Conservation (phyloP, 2,797 vertebrate species). For the Dermochelys coriacea region DNA sequence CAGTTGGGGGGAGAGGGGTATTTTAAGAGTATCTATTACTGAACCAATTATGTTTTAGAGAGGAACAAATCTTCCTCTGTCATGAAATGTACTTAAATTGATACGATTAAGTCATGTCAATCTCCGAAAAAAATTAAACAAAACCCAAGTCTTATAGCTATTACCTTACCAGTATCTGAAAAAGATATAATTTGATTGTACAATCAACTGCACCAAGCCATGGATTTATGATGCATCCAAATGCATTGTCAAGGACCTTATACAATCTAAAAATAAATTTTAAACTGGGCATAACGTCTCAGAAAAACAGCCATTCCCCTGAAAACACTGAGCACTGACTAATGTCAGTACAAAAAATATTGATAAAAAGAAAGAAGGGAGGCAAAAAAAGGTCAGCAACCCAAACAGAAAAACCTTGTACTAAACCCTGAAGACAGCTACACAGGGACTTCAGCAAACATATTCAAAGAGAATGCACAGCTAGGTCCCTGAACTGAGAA, state of each 20-base stretch:
- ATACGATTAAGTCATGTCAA: not conserved
- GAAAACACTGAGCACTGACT: not conserved
- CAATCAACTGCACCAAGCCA: not conserved
- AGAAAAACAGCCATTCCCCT: not conserved
- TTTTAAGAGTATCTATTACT: not conserved
- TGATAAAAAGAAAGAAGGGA: not conserved
- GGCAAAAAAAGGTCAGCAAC: not conserved
- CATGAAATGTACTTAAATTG: not conserved
- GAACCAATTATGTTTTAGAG: not conserved
- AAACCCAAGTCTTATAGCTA: not conserved
- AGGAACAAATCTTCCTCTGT: not conserved
- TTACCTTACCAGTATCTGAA: not conserved
- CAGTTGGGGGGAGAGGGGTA: not conserved
- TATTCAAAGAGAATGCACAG: not conserved
- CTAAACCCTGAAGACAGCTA: not conserved
- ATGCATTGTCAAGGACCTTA: not conserved
- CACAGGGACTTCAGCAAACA: not conserved
- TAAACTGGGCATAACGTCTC: not conserved
- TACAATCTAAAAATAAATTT: not conserved
- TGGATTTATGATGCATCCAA: not conserved
- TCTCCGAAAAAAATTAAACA: not conserved
- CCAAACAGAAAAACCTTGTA: not conserved
- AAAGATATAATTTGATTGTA: not conserved
- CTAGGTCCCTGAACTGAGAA: not conserved
- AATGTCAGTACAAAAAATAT: not conserved